Evolutionary conservation across 2,888 invertebrate genomes (phyloP).

Genomic region (Machimus atricapillus): DNA sequence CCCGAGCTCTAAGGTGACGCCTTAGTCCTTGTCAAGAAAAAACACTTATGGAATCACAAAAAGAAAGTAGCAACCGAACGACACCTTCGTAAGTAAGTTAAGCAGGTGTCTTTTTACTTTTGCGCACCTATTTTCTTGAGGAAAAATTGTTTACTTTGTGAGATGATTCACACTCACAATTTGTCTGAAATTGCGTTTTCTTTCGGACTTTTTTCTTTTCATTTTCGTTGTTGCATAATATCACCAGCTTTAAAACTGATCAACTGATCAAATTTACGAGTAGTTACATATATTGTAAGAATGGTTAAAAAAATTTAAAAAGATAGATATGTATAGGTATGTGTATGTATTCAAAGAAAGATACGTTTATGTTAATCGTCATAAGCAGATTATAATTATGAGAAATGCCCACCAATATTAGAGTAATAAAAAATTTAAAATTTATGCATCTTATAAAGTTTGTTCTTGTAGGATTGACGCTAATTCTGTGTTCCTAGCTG

Average conservation of each 20-base stretch:
- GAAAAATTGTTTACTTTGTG: neutral
- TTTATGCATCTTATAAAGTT: no score
- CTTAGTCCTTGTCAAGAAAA: neutral
- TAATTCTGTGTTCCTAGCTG: no score
- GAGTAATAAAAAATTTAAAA: no score
- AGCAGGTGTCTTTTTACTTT: neutral
- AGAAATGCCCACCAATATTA: no score
- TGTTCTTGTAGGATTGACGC: no score
- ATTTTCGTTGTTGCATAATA: neutral
- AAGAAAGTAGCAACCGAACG: neutral
- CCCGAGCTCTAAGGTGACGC: neutral
- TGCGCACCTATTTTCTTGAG: neutral
- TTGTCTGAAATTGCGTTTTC: neutral
- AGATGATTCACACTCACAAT: neutral
- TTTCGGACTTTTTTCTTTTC: neutral
- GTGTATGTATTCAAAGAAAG: no score
- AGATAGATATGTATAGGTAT: no score
- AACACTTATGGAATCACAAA: neutral
- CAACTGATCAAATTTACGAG: neutral
- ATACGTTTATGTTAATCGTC: no score
- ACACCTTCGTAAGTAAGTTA: neutral
- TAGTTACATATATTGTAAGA: no score
- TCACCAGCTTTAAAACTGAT: neutral
- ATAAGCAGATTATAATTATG: no score
- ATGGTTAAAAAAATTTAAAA: no score